phyloP scores from a whole-genome alignment of 2,888 invertebrate genomes.

The Caenorhabditis afra region DNA sequence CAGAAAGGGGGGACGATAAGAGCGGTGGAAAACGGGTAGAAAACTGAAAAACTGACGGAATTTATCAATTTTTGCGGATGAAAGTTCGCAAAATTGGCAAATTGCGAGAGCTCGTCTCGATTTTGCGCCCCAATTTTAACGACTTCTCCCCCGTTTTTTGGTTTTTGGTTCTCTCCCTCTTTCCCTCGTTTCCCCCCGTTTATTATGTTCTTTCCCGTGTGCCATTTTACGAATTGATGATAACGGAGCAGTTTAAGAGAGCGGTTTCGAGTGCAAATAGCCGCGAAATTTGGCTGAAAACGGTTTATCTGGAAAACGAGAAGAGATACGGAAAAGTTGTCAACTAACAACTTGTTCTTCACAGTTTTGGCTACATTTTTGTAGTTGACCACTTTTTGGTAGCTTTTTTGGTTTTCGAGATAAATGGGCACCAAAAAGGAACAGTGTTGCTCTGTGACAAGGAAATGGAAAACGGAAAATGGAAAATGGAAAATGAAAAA shows the following conservation, averaged over 20 bases:
- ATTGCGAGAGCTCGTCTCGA: slow-evolving; percentile 6
- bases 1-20: slow-evolving; percentile 14
- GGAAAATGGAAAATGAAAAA: slow-evolving; percentile 18
- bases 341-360: too few species aligned
- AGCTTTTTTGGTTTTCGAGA: too few species aligned
- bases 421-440: not conserved
- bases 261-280: slow-evolving; percentile 14
- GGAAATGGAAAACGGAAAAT: too few species aligned
- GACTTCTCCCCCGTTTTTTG: not conserved
- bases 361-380: too few species aligned
- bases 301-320: not conserved
- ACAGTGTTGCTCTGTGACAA: too few species aligned
- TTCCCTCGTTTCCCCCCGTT: slow-evolving; percentile 27
- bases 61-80: slow-evolving; percentile 1
- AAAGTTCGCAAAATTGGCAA: slow-evolving; percentile 4
- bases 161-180: slow-evolving; percentile 19
- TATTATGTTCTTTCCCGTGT: slow-evolving; percentile 24
- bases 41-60: not conserved
- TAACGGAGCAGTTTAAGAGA: too few species aligned
- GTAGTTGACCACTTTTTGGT: too few species aligned
- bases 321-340: too few species aligned
- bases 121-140: slow-evolving; percentile 18
- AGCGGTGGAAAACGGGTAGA: not conserved
- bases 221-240: slow-evolving; percentile 13
- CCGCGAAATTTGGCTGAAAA: not conserved